Base-by-base conservation (phyloP, 35 echinoderm and acorn worm genomes). In the Amphiura filiformis region DNA sequence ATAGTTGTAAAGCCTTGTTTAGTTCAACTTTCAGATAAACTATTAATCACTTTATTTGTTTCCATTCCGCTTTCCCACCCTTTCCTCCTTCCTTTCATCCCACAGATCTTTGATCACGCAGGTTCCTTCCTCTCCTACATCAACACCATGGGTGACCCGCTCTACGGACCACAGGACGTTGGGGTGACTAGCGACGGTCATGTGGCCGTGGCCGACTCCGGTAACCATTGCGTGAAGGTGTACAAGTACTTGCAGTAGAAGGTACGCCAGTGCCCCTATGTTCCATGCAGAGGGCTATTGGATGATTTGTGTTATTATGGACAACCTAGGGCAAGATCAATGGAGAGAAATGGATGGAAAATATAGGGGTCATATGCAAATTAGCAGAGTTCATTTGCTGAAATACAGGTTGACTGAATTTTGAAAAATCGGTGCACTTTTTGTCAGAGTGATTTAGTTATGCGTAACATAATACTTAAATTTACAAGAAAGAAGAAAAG, bases 161-260 rank as follows among this genome's bases (percentile, higher is more conserved):
- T 98, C 36, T 98, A 98, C 49, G 95, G 95, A 30, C 95, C 95
- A 15, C 95, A 98, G 40, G 95, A 93, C 65, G 44, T 98, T 26
- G 90, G 89, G 0, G 85, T 98, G 52, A 98, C 92, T 86, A 98
- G 89, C 37, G 95, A 98, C 35, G 95, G 95, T 13, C 89, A 98
- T 36, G 92, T 98, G 38, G 95, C 92, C 0, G 95, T 98, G 31
- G 91, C 95, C 18, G 95, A 98, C 87, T 98, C 95, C 3, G 95
- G 95, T 30, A 98, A 98, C 87, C 92, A 98, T 84, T 98, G 95
- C 75, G 95, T 98, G 44, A 98, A 98, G 89, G 87, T 98, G 70
- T 98, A 98, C 92, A 98, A 98, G 89, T 98, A 98, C 90, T 91
- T 98, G 76, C 95, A 98, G 95, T 98, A 98, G 95, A 89, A 98